A percentile compares a stretch with the other conserved stretches of the same genome.
These are phyloP conservation scores for Pectinophora gossypiella DNA, from an alignment of 1,140 invertebrate species.

Conservation along the genomic window DNA sequence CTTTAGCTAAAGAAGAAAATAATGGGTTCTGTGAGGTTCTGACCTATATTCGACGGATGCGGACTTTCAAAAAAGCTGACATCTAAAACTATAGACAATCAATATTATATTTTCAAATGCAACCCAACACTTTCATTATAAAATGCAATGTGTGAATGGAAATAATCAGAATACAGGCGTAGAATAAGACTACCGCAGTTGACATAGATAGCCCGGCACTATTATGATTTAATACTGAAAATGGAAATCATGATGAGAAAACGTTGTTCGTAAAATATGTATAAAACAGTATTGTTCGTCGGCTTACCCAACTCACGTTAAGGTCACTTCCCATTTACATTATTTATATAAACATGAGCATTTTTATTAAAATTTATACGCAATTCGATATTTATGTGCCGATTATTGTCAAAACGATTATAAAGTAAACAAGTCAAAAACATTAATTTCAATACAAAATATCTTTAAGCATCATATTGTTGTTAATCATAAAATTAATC, in stretches of 20 bases:
- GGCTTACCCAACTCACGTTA: conserved; percentile 17
- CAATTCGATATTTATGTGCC: neutral
- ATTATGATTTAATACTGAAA: neutral
- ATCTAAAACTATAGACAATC: too few relatives aligned
- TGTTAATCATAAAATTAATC: neutral
- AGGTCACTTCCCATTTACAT: conserved; percentile 45
- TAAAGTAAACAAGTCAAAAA: neutral
- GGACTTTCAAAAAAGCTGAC: too few relatives aligned
- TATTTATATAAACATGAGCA: conserved; percentile 35
- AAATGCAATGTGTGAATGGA: conserved; percentile 42
- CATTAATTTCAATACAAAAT: neutral
- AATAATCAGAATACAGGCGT: conserved; percentile 17
- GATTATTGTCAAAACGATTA: neutral
- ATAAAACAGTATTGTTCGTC: neutral
- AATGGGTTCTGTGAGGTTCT: too few relatives aligned
- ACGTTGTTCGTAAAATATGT: neutral
- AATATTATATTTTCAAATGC: too few relatives aligned
- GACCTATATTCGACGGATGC: too few relatives aligned
- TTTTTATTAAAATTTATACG: conserved; percentile 11
- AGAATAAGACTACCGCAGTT: neutral
- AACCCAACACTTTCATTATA: conserved; percentile 29
- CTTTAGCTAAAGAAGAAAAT: too few relatives aligned
- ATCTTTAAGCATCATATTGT: neutral
- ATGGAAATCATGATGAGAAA: neutral
- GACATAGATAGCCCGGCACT: neutral